These are phyloP conservation scores for Tachina lurida DNA, from an alignment of 2,888 invertebrate species.

Conservation along the genomic window DNA sequence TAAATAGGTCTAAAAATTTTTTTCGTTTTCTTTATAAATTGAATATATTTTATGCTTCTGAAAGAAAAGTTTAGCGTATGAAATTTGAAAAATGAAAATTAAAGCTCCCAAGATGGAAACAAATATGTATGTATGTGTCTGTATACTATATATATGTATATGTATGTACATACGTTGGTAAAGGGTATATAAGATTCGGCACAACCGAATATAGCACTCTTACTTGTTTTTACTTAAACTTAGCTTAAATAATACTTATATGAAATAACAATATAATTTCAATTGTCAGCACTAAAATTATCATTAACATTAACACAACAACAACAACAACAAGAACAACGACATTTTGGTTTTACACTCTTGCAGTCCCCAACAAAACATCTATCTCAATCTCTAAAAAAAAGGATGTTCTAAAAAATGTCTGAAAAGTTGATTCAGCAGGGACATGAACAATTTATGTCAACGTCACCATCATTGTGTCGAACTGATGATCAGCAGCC, in stretches of 20 bases:
- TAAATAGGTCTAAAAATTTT: too few species aligned
- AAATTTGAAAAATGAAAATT: too few species aligned
- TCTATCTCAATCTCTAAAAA: slow-evolving; percentile 19
- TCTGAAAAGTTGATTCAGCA: slow-evolving; percentile 66
- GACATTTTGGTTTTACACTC: slow-evolving; percentile 24
- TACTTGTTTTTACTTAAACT: not conserved
- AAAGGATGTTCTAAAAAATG: slow-evolving; percentile 24
- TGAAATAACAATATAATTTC: slow-evolving; percentile 56
- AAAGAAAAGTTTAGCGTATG: too few species aligned
- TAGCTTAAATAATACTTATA: not conserved
- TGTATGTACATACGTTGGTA: too few species aligned
- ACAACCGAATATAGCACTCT: too few species aligned
- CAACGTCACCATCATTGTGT: slow-evolving; percentile 36
- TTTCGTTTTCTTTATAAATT: too few species aligned
- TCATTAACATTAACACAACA: slow-evolving; percentile 61
- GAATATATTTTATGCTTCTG: too few species aligned
- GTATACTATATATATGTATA: too few species aligned
- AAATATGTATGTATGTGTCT: too few species aligned
- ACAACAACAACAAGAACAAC: slow-evolving; percentile 4
- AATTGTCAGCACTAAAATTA: slow-evolving; percentile 60
- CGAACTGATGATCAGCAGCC: slow-evolving; percentile 42
- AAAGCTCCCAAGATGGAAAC: too few species aligned
- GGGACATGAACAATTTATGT: slow-evolving; percentile 62
- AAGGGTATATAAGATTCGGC: too few species aligned
- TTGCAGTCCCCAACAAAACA: slow-evolving; percentile 27